Base-by-base conservation (phyloP, 1,140 invertebrate species). In the Acarapis woodi region DNA sequence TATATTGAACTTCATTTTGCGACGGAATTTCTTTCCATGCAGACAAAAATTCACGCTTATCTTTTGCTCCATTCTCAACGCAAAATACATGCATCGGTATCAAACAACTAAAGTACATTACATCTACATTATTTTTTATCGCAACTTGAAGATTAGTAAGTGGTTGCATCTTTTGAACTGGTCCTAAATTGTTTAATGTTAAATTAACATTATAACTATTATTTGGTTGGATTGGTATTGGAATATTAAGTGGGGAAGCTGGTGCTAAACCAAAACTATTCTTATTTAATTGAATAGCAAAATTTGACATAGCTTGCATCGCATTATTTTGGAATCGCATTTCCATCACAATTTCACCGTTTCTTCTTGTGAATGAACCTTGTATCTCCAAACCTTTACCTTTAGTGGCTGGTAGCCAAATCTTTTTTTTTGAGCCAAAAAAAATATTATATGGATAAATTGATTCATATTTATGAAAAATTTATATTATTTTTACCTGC, bases 11-110 rank as follows among this genome's bases (percentile, higher is more conserved):
- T 62, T 99, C 93, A 61, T 97, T 97, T 42, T 85, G 78, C 14
- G 87, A 71, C 10, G 90, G 90, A 54, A 97, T 97, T 47, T 97
- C 90, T 61, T 96, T 94, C 93, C 93, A 99, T 3, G 88, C 90
- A 24, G 79, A 73, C 23, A 97, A 63, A 59, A 97, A 99, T 3
- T 94, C 72, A 39, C 82, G 65, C 54, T 97, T 97, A 50, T 99
- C 93, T 61, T 99, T 72, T 50, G 88, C 77, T 0, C 90, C 90
- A 60, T 97, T 88, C 54, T 97, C 88, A 1, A 67, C 64, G 55
- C 96, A 96, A 41, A 87, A 70, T 1, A 83, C 70, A 55, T 94
- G 73, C 52, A 88, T 75, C 14, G 87, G 87, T 18, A 97, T 71
- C 18, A 80, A 53, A 49, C 76, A 79, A 30, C 85, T 83, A 60